Evolutionary conservation across 2,113 vertebrate species (phyloP), one percentile per base, ranked within the genome.

Genomic region (Excalfactoria chinensis): DNA sequence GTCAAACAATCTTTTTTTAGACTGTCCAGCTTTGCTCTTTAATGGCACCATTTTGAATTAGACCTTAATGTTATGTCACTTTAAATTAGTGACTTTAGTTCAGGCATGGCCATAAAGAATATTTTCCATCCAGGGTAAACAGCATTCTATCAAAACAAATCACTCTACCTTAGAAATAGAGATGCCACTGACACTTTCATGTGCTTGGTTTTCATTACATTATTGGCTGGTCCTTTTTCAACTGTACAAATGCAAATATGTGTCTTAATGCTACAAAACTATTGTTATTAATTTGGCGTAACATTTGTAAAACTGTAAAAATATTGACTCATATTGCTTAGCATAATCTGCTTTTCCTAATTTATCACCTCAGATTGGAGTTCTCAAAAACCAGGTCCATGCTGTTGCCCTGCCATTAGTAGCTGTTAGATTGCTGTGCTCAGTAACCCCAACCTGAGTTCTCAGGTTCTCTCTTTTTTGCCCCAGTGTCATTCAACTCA

Each of bases 1-100:
- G 90, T 72, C 90, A 93, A 77, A 73, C 3, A 6, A 41, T 83
- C 43, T 44, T 73, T 93, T 91, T 85, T 86, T 23, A 90, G 58
- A 41, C 59, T 85, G 92, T 88, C 64, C 34, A 70, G 77, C 85
- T 83, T 73, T 95, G 88, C 25, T 95, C 15, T 94, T 84, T 94
- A 93, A 89, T 95, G 62, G 90, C 67, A 97, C 83, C 40, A 59
- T 66, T 86, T 93, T 69, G 91, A 96, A 95, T 96, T 95, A 93
- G 84, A 89, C 55, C 75, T 83, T 84, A 89, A 90, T 62, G 79
- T 88, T 62, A 23, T 94, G 95, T 93, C 86, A 92, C 72, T 96
- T 95, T 89, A 93, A 78, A 89, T 96, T 89, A 93, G 80, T 1
- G 22, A 18, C 91, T 81, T 75, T 83, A 68, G n/a, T 59, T 76